Evolutionary conservation across 2,888 invertebrate genomes (phyloP).

Genomic region (Dromius quadrimaculatus): DNA sequence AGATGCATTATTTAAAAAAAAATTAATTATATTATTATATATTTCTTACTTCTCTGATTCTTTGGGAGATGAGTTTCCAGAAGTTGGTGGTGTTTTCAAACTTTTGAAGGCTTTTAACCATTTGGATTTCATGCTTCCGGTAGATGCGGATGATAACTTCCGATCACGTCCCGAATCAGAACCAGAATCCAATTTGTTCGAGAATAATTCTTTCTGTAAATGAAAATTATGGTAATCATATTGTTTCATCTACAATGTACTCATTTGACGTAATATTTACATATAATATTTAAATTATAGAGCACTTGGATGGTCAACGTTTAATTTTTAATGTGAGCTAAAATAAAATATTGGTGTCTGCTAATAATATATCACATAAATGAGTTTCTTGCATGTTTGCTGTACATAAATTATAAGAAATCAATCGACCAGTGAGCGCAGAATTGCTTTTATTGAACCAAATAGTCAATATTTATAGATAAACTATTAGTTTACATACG

Average conservation of each 20-base stretch:
- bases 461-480: too few relatives aligned
- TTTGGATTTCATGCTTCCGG: conserved; percentile 94
- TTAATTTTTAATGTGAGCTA: neutral
- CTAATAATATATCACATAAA: conserved; percentile 19
- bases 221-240: conserved; percentile 47
- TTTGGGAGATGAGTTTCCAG: conserved; percentile 65
- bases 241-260: conserved; percentile 51
- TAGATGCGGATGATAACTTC: conserved; percentile 87
- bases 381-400: conserved; percentile 34
- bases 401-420: conserved; percentile 31
- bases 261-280: conserved; percentile 8
- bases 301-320: too few relatives aligned
- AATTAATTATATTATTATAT: neutral
- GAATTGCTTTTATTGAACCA: conserved; percentile 20
- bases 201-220: conserved; percentile 87
- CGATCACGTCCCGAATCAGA: conserved; percentile 76
- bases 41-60: conserved; percentile 74
- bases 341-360: conserved; percentile 8
- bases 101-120: conserved; percentile 98
- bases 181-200: conserved; percentile 79
- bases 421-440: conserved; percentile 18
- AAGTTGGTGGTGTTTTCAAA: conserved; percentile 81
- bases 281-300: neutral
- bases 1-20: conserved; percentile 40
- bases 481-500: too few relatives aligned